phyloP scores from a whole-genome alignment of 2,797 vertebrate species.

The Falco naumanni region DNA sequence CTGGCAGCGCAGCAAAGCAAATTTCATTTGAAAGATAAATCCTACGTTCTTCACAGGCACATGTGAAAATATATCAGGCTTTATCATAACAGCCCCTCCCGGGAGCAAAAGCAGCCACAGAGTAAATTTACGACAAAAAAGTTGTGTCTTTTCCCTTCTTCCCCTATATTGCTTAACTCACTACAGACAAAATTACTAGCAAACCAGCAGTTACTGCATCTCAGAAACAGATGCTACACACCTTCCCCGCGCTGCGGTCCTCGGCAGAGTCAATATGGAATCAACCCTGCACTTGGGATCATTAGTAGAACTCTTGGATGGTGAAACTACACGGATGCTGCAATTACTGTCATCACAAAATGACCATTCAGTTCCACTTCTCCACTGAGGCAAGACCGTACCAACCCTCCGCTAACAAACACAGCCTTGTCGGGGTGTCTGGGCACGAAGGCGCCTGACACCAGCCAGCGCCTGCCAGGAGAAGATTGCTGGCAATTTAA shows the following conservation, averaged over 20 bases:
- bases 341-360: background rate
- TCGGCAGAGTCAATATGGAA: background rate
- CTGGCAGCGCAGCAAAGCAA: background rate
- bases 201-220: background rate
- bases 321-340: background rate
- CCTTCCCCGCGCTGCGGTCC: rapidly evolving
- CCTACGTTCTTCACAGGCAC: background rate
- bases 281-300: background rate
- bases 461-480: background rate
- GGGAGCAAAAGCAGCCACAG: background rate
- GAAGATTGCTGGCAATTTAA: background rate
- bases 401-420: background rate
- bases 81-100: background rate
- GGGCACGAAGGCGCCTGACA: background rate
- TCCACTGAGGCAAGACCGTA: background rate
- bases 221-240: background rate
- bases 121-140: background rate
- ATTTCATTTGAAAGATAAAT: conserved; percentile 43
- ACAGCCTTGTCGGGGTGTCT: background rate
- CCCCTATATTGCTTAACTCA: background rate
- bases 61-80: conserved; percentile 7
- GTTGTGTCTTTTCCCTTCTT: background rate
- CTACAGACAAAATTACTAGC: background rate
- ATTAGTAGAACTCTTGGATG: background rate
- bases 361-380: background rate